Conservation (phyloP, 2,113 vertebrate species). For the Regulus satrapa region DNA sequence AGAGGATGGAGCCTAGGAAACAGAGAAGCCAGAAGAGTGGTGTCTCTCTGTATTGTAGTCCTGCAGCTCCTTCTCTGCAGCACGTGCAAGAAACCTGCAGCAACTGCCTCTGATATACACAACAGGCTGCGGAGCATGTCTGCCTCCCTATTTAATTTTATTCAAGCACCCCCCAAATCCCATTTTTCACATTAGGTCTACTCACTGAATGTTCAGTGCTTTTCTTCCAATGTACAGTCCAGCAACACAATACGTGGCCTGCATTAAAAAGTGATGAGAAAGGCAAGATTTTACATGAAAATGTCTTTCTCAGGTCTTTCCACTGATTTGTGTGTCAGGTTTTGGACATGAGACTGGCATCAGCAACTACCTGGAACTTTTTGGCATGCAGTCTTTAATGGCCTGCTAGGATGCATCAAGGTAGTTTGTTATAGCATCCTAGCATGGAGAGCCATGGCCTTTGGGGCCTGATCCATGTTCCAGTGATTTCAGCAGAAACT, state of each 20-base stretch:
- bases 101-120: not conserved
- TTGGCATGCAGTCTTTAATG: not conserved
- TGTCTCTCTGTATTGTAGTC: not conserved
- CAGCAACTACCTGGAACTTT: not conserved
- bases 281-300: not conserved
- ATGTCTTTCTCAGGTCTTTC: not conserved
- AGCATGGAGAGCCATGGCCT: not conserved
- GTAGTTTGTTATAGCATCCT: not conserved
- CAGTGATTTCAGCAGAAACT: not conserved
- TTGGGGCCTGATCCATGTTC: not conserved
- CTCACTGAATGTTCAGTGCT: not conserved
- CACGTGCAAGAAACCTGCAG: not conserved
- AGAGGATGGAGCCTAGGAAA: not conserved
- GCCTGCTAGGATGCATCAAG: not conserved
- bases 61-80: not conserved
- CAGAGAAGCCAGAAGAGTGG: not conserved
- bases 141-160: not conserved
- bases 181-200: not conserved
- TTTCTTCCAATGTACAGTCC: not conserved
- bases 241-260: not conserved
- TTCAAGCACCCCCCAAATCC: not conserved
- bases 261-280: not conserved
- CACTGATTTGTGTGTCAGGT: not conserved
- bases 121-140: not conserved
- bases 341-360: not conserved